phyloP scores from a whole-genome alignment of 2,888 invertebrate species.

The Magallana nippona region DNA sequence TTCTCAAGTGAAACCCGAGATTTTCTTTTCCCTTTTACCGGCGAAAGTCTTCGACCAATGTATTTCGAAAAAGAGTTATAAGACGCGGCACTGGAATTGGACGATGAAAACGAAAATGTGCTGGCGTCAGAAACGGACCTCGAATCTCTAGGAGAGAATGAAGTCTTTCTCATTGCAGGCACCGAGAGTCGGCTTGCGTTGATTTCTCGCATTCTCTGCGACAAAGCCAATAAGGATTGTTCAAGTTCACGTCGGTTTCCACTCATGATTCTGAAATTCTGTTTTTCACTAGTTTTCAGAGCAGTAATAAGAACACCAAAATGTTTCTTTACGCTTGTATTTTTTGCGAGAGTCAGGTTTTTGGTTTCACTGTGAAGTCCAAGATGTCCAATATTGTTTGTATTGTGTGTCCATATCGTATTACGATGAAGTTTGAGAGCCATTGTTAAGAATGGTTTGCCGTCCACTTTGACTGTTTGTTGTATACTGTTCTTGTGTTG shows the following conservation, averaged over 20 bases:
- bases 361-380: constrained; percentile 40
- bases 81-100: neutral
- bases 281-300: constrained; percentile 12
- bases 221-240: constrained; percentile 18
- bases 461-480: neutral
- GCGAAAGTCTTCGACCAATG: neutral
- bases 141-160: neutral
- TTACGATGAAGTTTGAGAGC: constrained; percentile 23
- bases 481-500: neutral
- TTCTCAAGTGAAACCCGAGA: neutral
- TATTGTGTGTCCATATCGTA: constrained; percentile 23
- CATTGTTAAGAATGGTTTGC: neutral
- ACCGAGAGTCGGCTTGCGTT: neutral
- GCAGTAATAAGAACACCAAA: neutral
- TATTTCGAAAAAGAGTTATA: constrained; percentile 26
- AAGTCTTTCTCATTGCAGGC: constrained; percentile 1
- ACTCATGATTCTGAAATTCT: constrained; percentile 18
- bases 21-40: constrained; percentile 14
- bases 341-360: constrained; percentile 1
- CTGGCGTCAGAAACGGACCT: neutral
- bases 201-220: constrained; percentile 27
- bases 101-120: constrained; percentile 19
- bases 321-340: constrained; percentile 23
- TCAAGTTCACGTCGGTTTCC: constrained; percentile 13
- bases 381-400: constrained; percentile 12